These are phyloP conservation scores for Luffia ferchaultella DNA, from an alignment of 2,888 invertebrate genomes.

Conservation along the genomic window DNA sequence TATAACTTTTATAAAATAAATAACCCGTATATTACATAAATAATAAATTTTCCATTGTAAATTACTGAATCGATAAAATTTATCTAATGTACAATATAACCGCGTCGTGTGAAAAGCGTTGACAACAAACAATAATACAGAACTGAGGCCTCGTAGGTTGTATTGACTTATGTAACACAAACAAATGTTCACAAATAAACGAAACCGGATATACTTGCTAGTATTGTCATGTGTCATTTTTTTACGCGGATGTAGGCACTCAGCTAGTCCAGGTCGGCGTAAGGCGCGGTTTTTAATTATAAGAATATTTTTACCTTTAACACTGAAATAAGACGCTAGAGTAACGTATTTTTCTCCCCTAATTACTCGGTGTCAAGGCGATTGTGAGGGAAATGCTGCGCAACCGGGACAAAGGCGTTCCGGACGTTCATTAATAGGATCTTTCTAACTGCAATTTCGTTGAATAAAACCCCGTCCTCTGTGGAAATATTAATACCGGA, in stretches of 20 bases:
- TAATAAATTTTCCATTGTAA: too few species aligned
- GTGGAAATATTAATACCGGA: conserved; percentile 58
- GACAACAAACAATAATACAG: too few species aligned
- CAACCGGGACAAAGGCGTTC: conserved; percentile 47
- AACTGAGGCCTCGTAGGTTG: too few species aligned
- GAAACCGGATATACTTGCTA: too few species aligned
- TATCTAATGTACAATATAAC: too few species aligned
- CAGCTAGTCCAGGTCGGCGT: conserved; percentile 9
- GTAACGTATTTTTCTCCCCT: conserved; percentile 61
- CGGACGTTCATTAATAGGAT: conserved; percentile 65
- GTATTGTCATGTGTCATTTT: too few species aligned
- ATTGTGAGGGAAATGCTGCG: conserved; percentile 58
- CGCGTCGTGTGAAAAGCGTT: too few species aligned
- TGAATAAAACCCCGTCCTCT: conserved; percentile 50
- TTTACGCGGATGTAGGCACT: background rate
- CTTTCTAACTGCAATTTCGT: conserved; percentile 61
- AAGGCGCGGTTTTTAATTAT: conserved; percentile 7
- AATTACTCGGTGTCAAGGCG: conserved; percentile 63
- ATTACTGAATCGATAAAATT: too few species aligned
- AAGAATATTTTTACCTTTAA: background rate
- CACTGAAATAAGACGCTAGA: conserved; percentile 10
- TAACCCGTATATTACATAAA: too few species aligned
- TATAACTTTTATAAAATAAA: too few species aligned
- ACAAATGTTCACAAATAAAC: too few species aligned
- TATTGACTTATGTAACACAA: too few species aligned